Base-by-base conservation (phyloP, 2,113 vertebrate genomes). In the Kryptolebias marmoratus region DNA sequence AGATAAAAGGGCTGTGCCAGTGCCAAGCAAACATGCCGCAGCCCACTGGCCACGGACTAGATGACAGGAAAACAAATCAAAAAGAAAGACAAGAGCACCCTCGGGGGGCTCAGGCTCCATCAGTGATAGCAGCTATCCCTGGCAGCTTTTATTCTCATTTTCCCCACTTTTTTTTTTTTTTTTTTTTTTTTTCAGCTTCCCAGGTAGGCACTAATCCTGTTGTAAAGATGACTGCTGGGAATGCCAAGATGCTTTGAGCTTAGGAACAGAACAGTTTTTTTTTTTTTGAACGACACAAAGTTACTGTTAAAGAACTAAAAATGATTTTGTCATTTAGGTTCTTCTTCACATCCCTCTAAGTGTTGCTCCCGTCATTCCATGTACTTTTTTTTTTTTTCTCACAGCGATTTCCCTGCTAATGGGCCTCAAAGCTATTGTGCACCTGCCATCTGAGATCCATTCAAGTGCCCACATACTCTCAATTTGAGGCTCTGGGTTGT, bases 41-140 rank as follows among this genome's bases (percentile, higher is more conserved):
- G 70, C 81, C 75, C 77, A 68, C 77, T 42, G 81, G 82, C 80
- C 79, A 64, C 85, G 69, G 77, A 87, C 70, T 22, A 68, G 84
- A 86, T 82, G 87, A 86, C 80, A 74, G 84, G 71, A 75, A 70
- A 85, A 81, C 86, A 82, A 85, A 88, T 90, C 86, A 90, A 87
- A 87, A 74, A 79, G 79, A 75, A 79, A 81, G 85, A 87, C 54
- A 59, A 86, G 81, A 69, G 78, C 75, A 86, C 85, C 85, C 80
- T 73, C 16, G 22, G 1, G 65, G 83, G 82, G 28, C 68, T 85
- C 68, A 44, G 75, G 66, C 77, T 77, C 73, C 82, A 88, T 88
- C 80, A 83, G 75, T 42, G 85, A 80, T 81, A 74, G 68, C 76
- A 62, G 68, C 31, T 69, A 87, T 85, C 75, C 73, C 61, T 31